phyloP scores from a whole-genome alignment of 92 coral and sea anemone species.

The Epizoanthus stellaris region DNA sequence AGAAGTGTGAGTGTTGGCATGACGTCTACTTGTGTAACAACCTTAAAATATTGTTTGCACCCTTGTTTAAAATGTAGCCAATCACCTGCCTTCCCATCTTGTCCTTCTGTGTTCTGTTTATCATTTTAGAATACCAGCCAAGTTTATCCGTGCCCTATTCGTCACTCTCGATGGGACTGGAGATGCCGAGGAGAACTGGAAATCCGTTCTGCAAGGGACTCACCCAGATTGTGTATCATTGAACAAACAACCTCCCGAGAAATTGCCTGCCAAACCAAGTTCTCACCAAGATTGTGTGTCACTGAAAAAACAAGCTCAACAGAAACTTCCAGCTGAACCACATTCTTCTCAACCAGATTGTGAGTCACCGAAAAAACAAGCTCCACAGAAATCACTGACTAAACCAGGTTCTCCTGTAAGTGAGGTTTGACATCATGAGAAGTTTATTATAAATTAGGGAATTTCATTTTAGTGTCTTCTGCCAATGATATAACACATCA shows the following conservation, averaged over 20 bases:
- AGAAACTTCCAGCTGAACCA: background rate
- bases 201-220: conserved; percentile 36
- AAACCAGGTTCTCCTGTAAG: conserved; percentile 4
- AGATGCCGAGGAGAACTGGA: conserved; percentile 62
- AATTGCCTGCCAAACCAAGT: background rate
- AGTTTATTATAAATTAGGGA: background rate
- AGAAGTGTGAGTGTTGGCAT: no score
- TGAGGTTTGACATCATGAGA: background rate
- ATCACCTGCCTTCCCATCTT: no score
- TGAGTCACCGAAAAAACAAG: background rate
- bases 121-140: conserved; percentile 45
- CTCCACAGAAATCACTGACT: background rate
- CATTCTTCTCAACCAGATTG: background rate
- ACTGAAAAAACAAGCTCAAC: background rate
- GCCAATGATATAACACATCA: background rate
- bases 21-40: no score
- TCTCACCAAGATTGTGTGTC: background rate
- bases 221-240: background rate
- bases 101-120: background rate
- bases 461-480: background rate
- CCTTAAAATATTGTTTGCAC: no score
- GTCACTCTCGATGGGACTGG: conserved; percentile 50
- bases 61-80: no score
- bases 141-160: conserved; percentile 41
- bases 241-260: background rate